Conservation (phyloP, 2,888 invertebrate species). For the Neoitamus cyanurus region DNA sequence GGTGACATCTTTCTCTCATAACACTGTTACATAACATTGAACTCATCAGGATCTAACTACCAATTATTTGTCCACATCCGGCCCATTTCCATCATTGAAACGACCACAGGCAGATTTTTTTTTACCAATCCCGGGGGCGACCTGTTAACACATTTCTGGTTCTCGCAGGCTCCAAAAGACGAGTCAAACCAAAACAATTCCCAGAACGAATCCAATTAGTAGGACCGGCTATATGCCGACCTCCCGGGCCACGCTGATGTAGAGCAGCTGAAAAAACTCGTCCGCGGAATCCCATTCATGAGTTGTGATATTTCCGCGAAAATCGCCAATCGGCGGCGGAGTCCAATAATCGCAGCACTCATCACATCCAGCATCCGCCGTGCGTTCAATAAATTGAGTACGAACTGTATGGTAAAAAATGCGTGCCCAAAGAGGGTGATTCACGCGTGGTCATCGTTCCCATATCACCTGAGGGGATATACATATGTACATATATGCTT, state of each 20-base stretch:
- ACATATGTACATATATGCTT: too few relatives aligned
- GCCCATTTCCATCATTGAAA: neutral
- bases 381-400: slow-evolving; percentile 22
- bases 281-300: slow-evolving; percentile 31
- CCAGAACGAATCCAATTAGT: slow-evolving; percentile 35
- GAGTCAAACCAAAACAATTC: slow-evolving; percentile 14
- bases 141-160: slow-evolving; percentile 24
- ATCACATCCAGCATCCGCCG: neutral
- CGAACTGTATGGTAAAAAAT: neutral
- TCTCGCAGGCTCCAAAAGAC: neutral
- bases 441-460: slow-evolving; percentile 11
- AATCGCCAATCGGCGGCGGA: neutral
- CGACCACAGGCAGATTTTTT: neutral
- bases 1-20: neutral
- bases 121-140: neutral
- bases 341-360: slow-evolving; percentile 14
- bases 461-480: neutral
- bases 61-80: neutral
- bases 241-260: neutral
- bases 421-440: slow-evolving; percentile 21
- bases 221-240: neutral
- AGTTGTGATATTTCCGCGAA: slow-evolving; percentile 32
- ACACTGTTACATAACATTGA: neutral
- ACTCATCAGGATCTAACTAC: neutral
- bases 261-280: neutral